Percentiles rank a stretch among this genome's conserved stretches.
Conservation (phyloP, 2,113 vertebrate species). For the Cephalophus harveyi region DNA sequence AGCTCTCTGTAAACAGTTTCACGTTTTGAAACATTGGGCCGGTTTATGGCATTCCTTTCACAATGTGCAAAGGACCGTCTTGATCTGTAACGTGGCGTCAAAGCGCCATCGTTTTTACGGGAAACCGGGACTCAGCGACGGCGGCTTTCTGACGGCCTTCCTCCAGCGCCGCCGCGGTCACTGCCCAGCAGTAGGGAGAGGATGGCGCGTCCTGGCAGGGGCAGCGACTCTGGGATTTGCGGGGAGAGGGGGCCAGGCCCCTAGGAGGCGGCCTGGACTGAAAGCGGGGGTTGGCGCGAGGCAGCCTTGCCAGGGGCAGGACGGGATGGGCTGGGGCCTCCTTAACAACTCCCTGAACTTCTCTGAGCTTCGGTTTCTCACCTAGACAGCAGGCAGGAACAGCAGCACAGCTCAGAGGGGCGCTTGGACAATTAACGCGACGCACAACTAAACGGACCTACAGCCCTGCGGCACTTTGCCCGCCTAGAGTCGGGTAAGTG, state of each 20-base stretch:
- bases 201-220: neutral
- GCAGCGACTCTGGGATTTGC: neutral
- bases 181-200: neutral
- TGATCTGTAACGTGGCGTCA: neutral
- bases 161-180: fast-evolving
- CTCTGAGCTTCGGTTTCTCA: neutral
- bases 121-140: neutral
- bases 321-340: neutral
- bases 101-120: neutral
- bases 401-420: neutral
- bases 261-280: neutral
- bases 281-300: neutral
- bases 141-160: neutral
- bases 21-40: neutral
- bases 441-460: too few species aligned
- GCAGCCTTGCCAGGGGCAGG: neutral
- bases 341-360: neutral
- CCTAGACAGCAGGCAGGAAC: neutral
- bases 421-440: neutral
- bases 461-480: neutral
- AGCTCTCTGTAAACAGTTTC: neutral
- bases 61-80: neutral
- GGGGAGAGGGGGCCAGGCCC: neutral
- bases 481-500: neutral
- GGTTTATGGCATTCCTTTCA: neutral